A percentile compares a stretch with the other conserved stretches of the same genome.
Conservation (phyloP, 2,113 vertebrate genomes). For the Xyliphius kryptos region DNA sequence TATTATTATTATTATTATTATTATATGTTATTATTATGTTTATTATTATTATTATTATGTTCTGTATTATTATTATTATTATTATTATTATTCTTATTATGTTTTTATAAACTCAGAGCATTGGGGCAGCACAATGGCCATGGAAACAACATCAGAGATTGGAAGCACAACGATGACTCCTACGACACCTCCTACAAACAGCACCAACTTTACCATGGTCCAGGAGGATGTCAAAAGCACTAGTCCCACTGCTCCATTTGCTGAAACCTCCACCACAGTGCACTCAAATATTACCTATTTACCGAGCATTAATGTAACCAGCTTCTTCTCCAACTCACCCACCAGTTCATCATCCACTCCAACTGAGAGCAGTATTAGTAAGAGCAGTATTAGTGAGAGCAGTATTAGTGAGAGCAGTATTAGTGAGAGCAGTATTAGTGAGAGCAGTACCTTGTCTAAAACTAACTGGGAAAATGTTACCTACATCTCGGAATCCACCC, state of each 20-base stretch:
- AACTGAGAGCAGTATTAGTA: slow-evolving; percentile 17
- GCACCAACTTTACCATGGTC: not conserved
- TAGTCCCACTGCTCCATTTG: slow-evolving; percentile 25
- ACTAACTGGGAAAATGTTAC: not conserved
- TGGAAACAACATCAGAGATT: slow-evolving; percentile 11
- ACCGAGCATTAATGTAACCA: not conserved
- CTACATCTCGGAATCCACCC: not conserved
- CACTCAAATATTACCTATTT: not conserved
- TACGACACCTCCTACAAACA: not conserved
- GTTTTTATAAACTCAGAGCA: not conserved
- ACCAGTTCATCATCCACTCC: not conserved
- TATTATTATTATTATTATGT: too few species aligned
- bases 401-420: too few species aligned
- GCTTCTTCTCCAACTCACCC: not conserved
- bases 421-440: too few species aligned
- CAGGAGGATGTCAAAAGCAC: not conserved
- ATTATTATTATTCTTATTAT: too few species aligned
- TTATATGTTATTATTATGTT: too few species aligned
- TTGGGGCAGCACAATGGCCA: slow-evolving; percentile 5
- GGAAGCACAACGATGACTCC: not conserved
- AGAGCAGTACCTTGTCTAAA: slow-evolving; percentile 1
- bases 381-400: too few species aligned
- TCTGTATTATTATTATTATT: too few species aligned
- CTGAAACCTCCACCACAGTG: slow-evolving; percentile 26
- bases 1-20: too few species aligned